Evolutionary conservation across 2,888 invertebrate species (phyloP).

Genomic region (Deilephila elpenor): DNA sequence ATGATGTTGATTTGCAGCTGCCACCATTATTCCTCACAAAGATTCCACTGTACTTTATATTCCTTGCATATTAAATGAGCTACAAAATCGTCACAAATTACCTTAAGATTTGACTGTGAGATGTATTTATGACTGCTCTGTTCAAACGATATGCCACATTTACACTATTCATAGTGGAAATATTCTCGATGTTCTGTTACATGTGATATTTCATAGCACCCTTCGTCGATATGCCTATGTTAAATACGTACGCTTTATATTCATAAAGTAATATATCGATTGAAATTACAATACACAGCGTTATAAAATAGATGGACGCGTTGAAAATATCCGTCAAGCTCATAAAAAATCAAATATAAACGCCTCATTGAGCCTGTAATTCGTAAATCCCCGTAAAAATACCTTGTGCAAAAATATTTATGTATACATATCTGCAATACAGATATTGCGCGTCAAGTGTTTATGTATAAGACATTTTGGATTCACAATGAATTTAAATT

Average conservation of each 20-base stretch:
- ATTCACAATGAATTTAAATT: conserved; percentile 12
- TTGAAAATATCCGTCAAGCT: background rate
- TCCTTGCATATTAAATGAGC: conserved; percentile 83
- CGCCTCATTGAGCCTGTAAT: background rate
- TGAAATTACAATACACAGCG: conserved; percentile 18
- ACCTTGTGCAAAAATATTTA: conserved; percentile 10
- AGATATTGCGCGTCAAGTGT: conserved; percentile 8
- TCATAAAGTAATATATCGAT: conserved; percentile 18
- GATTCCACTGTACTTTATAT: conserved; percentile 78
- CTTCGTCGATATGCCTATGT: conserved; percentile 14
- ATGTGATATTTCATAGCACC: conserved; percentile 12
- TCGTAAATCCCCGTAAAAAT: background rate
- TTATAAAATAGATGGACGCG: conserved; percentile 8
- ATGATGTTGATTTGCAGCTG: conserved; percentile 71
- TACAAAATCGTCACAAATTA: conserved; percentile 83
- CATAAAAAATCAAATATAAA: conserved; percentile 15
- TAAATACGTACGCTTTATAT: conserved; percentile 3
- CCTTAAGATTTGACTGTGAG: conserved; percentile 82
- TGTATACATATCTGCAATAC: conserved; percentile 16
- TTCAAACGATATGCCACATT: conserved; percentile 55
- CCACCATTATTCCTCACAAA: conserved; percentile 52
- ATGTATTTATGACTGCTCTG: conserved; percentile 74
- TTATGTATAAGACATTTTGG: conserved; percentile 4
- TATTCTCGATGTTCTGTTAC: conserved; percentile 35
- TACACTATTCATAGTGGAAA: conserved; percentile 69